Percentiles rank a stretch among this genome's conserved stretches.
Evolutionary conservation across 2,888 invertebrate genomes (phyloP).

Genomic region (Dyspetes luteomarginatus): DNA sequence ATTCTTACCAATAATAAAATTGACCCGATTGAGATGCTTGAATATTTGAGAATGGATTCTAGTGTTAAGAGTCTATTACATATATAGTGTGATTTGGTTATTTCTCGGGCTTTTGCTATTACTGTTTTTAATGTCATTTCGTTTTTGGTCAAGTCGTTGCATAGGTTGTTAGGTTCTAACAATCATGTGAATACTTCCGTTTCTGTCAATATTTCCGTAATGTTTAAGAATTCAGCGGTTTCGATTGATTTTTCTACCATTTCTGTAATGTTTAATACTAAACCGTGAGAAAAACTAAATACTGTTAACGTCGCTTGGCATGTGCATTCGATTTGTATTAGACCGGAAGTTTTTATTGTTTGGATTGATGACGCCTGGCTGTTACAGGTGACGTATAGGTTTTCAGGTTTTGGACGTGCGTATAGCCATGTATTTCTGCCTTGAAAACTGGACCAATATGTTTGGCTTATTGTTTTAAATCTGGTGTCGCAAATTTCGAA

Average conservation of each 20-base stretch:
- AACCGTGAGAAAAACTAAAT: not conserved
- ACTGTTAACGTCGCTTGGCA: not conserved
- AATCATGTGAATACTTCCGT: slow-evolving; percentile 9
- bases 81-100: too few relatives aligned
- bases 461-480: not conserved
- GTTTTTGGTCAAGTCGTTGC: slow-evolving; percentile 28
- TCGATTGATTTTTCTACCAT: not conserved
- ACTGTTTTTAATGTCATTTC: slow-evolving; percentile 33
- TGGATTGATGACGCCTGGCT: not conserved
- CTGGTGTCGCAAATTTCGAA: not conserved
- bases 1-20: not conserved
- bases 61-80: too few relatives aligned
- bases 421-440: not conserved
- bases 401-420: not conserved
- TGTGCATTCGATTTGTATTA: not conserved
- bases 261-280: slow-evolving; percentile 32
- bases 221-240: too few relatives aligned
- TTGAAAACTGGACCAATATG: not conserved
- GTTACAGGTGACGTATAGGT: not conserved
- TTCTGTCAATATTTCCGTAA: too few relatives aligned
- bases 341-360: not conserved
- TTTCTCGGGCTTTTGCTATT: slow-evolving; percentile 15
- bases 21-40: slow-evolving; percentile 20
- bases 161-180: not conserved
- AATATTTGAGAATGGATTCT: slow-evolving; percentile 11